Conservation (phyloP, 2,113 vertebrate species). For the Tor tambroides region DNA sequence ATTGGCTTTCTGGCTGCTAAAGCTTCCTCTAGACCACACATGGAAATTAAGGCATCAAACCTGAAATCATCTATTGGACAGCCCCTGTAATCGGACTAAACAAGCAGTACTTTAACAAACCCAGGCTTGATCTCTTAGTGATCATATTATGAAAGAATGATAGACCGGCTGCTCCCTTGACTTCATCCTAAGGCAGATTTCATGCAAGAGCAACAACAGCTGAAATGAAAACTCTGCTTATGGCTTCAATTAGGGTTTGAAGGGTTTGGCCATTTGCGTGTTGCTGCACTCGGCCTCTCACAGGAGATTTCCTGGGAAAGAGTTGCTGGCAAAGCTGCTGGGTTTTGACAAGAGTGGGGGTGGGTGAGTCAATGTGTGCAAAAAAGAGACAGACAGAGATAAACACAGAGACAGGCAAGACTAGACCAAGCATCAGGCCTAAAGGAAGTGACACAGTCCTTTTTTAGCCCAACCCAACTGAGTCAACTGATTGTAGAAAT, state of each 20-base stretch:
- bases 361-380: slow-evolving; percentile 33
- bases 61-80: slow-evolving; percentile 20
- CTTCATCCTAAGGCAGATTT: slow-evolving; percentile 5
- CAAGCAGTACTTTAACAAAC: neutral
- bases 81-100: slow-evolving; percentile 13
- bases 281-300: slow-evolving; percentile 23
- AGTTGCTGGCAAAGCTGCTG: slow-evolving; percentile 7
- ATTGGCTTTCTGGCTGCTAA: neutral
- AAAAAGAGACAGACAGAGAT: neutral
- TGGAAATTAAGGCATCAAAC: slow-evolving; percentile 6
- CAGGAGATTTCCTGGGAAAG: slow-evolving; percentile 39
- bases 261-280: slow-evolving; percentile 35
- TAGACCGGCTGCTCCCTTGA: slow-evolving; percentile 9
- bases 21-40: slow-evolving; percentile 13
- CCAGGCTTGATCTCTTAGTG: neutral
- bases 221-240: slow-evolving; percentile 40
- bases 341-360: slow-evolving; percentile 6
- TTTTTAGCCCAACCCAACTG: neutral
- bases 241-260: slow-evolving; percentile 46
- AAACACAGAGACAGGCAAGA: slow-evolving; percentile 7
- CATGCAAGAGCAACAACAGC: slow-evolving; percentile 24
- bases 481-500: neutral
- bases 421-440: slow-evolving; percentile 8
- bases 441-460: slow-evolving; percentile 8
- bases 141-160: slow-evolving; percentile 6